phyloP scores from a whole-genome alignment of 2,888 invertebrate genomes.

The Adelognathus sp. region DNA sequence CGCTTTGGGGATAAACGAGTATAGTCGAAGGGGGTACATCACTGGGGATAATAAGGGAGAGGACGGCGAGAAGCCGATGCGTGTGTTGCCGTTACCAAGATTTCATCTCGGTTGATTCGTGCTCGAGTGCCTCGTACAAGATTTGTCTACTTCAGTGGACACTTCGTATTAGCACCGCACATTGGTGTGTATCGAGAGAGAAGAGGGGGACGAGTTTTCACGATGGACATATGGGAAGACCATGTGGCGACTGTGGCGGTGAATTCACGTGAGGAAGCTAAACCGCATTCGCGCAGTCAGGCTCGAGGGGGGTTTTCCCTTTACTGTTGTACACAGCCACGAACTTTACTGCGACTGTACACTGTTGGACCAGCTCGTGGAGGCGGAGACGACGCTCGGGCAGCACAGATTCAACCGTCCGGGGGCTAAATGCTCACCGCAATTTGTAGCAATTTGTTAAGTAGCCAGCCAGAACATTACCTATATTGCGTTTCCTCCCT shows the following conservation, averaged over 20 bases:
- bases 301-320: background rate
- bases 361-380: conserved; percentile 21
- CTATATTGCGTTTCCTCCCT: conserved; percentile 77
- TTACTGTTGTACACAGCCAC: conserved; percentile 13
- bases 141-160: conserved; percentile 69
- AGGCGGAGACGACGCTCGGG: conserved; percentile 58
- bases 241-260: conserved; percentile 78
- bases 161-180: conserved; percentile 65
- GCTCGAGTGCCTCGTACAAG: conserved; percentile 63
- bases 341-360: conserved; percentile 33
- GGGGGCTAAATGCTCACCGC: conserved; percentile 77
- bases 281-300: conserved; percentile 20
- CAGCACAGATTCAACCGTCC: conserved; percentile 67
- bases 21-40: conserved; percentile 51
- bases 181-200: too few species aligned
- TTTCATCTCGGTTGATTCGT: conserved; percentile 55
- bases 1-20: conserved; percentile 50
- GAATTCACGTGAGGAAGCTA: conserved; percentile 34
- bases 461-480: conserved; percentile 80
- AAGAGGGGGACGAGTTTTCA: conserved; percentile 37
- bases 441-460: conserved; percentile 82
- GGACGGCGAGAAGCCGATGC: conserved; percentile 3
- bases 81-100: conserved; percentile 53
- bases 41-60: conserved; percentile 10
- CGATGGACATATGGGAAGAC: conserved; percentile 79